A percentile compares a stretch with the other conserved stretches of the same genome.
Evolutionary conservation across 2,113 vertebrate genomes (phyloP).

Genomic region (Cryptomyrus ogoouensis): DNA sequence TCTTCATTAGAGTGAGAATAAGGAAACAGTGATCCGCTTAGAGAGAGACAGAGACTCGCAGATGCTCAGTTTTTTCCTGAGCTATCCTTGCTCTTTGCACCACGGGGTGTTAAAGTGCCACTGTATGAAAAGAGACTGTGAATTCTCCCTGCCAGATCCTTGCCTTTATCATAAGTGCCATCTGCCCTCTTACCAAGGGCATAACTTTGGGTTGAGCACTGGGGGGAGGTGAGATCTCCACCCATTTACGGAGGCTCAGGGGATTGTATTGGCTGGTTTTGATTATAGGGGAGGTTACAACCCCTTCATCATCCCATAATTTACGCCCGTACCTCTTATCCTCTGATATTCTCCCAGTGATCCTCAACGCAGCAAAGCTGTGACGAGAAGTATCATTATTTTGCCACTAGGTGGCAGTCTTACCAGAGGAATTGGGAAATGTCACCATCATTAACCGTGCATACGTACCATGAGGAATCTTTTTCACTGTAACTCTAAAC

Average conservation of each 20-base stretch:
- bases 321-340: not conserved
- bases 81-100: not conserved
- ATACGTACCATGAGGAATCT: not conserved
- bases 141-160: not conserved
- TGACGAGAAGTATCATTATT: not conserved
- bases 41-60: not conserved
- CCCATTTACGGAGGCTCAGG: not conserved
- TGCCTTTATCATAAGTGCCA: not conserved
- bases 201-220: not conserved
- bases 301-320: not conserved
- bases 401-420: conserved; percentile 3
- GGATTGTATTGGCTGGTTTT: not conserved
- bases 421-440: not conserved
- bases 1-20: not conserved
- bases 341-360: not conserved
- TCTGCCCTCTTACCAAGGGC: not conserved
- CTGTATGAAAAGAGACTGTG: not conserved
- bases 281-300: not conserved
- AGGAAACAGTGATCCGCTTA: not conserved
- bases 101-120: conserved; percentile 3
- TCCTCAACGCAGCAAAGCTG: not conserved
- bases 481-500: not conserved
- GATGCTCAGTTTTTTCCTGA: not conserved
- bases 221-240: not conserved
- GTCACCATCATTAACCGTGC: not conserved